These are phyloP conservation scores for Macquaria australasica DNA, from an alignment of 2,113 vertebrate genomes.

Conservation along the genomic window DNA sequence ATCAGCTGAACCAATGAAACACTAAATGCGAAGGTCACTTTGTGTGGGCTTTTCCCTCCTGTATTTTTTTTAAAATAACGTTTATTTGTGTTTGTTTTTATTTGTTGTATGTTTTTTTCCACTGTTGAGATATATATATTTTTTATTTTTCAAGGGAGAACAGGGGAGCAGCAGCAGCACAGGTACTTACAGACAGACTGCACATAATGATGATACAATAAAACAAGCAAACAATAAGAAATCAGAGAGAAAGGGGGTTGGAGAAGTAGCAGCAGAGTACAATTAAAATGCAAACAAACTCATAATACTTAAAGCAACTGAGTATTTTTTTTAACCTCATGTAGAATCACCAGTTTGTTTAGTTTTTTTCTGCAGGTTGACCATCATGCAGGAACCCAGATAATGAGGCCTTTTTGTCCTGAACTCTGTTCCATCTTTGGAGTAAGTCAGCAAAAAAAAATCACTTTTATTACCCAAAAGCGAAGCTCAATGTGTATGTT, in stretches of 20 bases:
- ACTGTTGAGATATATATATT: neutral
- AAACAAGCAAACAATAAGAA: neutral
- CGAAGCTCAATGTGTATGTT: neutral
- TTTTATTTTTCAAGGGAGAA: neutral
- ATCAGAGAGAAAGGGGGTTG: neutral
- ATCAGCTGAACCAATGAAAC: conserved; percentile 52
- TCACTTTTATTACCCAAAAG: neutral
- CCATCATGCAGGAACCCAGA: neutral
- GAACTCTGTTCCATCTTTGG: neutral
- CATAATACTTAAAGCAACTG: neutral
- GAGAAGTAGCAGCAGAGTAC: neutral
- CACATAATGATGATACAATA: neutral
- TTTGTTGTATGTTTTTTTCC: neutral
- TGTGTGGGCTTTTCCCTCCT: conserved; percentile 13
- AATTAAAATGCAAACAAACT: neutral
- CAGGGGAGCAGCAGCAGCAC: neutral
- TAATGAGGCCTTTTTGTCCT: neutral
- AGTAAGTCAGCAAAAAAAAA: conserved; percentile 12
- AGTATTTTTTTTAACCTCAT: conserved; percentile 9
- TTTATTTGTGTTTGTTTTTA: conserved; percentile 20
- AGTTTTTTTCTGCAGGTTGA: neutral
- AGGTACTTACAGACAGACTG: neutral
- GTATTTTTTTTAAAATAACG: neutral
- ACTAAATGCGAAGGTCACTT: neutral
- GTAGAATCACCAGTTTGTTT: neutral